These are phyloP conservation scores for Pegoplata infirma DNA, from an alignment of 2,888 invertebrate species.

Conservation along the genomic window DNA sequence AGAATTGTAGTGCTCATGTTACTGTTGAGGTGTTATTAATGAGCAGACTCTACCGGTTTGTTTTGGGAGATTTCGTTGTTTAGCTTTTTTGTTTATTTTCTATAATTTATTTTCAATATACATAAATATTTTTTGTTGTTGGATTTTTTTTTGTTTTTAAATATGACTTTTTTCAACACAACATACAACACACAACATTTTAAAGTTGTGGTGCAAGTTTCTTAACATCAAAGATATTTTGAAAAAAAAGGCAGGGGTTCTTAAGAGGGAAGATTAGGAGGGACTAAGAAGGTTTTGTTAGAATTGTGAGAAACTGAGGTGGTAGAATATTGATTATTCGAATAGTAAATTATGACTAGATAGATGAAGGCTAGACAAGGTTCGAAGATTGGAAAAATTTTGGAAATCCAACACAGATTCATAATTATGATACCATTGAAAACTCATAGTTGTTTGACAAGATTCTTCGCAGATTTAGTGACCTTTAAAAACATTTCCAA, in stretches of 20 bases:
- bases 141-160: constrained; percentile 1
- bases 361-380: no score
- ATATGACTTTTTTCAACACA: neutral
- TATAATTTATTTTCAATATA: constrained; percentile 40
- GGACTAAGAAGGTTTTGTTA: no score
- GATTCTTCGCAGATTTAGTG: no score
- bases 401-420: no score
- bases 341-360: no score
- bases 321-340: no score
- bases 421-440: no score
- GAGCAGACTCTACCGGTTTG: constrained; percentile 56
- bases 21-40: constrained; percentile 56
- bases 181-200: neutral
- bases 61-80: neutral
- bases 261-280: neutral
- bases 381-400: no score
- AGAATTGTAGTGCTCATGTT: constrained; percentile 45
- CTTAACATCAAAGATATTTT: neutral
- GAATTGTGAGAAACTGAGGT: no score
- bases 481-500: no score
- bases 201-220: constrained; percentile 39
- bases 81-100: neutral
- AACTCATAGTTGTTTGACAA: no score
- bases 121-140: no score
- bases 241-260: neutral